Conservation (phyloP, 1,140 invertebrate species). For the Bombus superbus region DNA sequence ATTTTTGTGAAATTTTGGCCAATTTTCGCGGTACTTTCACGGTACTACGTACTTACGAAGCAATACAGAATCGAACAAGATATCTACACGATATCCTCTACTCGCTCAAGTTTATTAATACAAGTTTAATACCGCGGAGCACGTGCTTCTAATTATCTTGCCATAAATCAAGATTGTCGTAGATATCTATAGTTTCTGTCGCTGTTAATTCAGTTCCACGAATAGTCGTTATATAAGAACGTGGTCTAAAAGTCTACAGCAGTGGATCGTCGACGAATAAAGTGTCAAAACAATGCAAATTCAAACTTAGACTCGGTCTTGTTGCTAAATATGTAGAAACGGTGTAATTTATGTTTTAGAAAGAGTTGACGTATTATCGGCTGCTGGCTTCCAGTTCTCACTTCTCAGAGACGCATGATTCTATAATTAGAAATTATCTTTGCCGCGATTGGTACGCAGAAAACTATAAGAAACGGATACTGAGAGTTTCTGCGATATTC, state of each 20-base stretch:
- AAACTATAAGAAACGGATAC: background rate
- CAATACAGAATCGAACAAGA: background rate
- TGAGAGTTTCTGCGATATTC: background rate
- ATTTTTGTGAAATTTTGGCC: too few species aligned
- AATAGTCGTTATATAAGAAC: background rate
- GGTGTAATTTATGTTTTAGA: too few species aligned
- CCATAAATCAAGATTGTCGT: background rate
- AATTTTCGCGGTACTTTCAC: too few species aligned
- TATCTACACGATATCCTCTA: background rate
- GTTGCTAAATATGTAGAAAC: too few species aligned
- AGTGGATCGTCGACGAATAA: background rate
- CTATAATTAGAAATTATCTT: too few species aligned
- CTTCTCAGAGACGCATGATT: too few species aligned
- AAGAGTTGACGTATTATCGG: too few species aligned
- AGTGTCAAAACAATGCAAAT: background rate
- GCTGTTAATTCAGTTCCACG: background rate
- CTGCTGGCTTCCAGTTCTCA: too few species aligned
- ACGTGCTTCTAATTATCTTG: background rate
- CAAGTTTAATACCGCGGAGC: background rate
- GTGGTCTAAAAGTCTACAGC: background rate
- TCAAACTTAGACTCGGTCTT: too few species aligned
- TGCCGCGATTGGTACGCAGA: too few species aligned
- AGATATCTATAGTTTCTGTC: background rate
- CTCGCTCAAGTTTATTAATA: background rate
- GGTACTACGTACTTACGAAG: too few species aligned